Conservation (phyloP, 2,888 invertebrate species). For the Parelbella ahira region DNA sequence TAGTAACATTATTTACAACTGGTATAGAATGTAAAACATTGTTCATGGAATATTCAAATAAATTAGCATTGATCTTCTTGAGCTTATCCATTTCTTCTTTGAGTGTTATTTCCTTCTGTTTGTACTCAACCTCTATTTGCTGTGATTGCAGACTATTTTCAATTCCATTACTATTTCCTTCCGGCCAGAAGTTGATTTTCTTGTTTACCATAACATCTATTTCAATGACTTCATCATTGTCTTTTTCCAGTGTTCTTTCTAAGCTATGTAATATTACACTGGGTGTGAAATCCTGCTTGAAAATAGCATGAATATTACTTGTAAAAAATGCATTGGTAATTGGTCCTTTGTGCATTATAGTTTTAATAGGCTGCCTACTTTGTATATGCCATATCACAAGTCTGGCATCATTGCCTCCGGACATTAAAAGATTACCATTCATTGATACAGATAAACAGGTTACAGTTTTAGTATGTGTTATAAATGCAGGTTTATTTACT, state of each 20-base stretch:
- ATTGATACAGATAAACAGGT: conserved; percentile 86
- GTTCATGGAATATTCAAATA: conserved; percentile 78
- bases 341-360: conserved; percentile 86
- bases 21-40: conserved; percentile 56
- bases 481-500: conserved; percentile 73
- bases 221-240: conserved; percentile 65
- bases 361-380: conserved; percentile 87
- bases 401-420: conserved; percentile 87
- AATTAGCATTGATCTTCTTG: conserved; percentile 79
- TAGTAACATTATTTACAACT: conserved; percentile 27
- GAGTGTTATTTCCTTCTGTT: conserved; percentile 49
- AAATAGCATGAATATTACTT: conserved; percentile 80
- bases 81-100: conserved; percentile 76
- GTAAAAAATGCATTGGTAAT: conserved; percentile 86
- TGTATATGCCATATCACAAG: conserved; percentile 91
- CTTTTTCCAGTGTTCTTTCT: conserved; percentile 82
- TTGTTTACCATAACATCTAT: conserved; percentile 61
- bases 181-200: conserved; percentile 66
- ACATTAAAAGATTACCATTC: conserved; percentile 85
- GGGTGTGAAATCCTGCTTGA: conserved; percentile 79
- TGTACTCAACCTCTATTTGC: conserved; percentile 45
- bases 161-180: conserved; percentile 30
- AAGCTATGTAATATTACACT: conserved; percentile 81
- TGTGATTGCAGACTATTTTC: conserved; percentile 37
- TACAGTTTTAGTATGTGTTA: conserved; percentile 85